These are phyloP conservation scores for Sternotherus odoratus DNA, from an alignment of 2,797 vertebrate species.

Conservation along the genomic window DNA sequence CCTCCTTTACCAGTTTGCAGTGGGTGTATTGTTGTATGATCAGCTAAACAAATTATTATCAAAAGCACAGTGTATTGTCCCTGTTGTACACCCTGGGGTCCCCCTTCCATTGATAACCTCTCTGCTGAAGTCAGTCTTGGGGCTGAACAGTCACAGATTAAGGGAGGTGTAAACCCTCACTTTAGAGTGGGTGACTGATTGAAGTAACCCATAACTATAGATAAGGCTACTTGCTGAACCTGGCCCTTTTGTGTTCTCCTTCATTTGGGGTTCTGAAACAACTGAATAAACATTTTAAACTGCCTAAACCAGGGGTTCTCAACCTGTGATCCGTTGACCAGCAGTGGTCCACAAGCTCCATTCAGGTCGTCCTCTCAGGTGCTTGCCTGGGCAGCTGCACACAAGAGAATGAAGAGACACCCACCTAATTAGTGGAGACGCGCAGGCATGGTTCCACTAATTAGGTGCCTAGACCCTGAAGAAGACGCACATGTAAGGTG, in stretches of 20 bases:
- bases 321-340: no score
- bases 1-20: neutral
- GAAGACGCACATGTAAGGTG: no score
- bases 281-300: slow-evolving; percentile 26
- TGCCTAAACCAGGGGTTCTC: neutral
- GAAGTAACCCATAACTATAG: neutral
- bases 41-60: neutral
- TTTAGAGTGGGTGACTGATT: neutral
- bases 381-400: no score
- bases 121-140: neutral
- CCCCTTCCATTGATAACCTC: neutral
- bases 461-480: no score
- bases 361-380: no score
- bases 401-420: no score
- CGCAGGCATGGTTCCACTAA: no score
- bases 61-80: neutral
- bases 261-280: slow-evolving; percentile 24
- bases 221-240: neutral
- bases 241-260: slow-evolving; percentile 29
- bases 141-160: no score
- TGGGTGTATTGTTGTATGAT: neutral
- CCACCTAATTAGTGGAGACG: no score
- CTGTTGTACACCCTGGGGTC: neutral
- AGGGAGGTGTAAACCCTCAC: no score
- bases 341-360: no score